These are phyloP conservation scores for Sciaenops ocellatus DNA, from an alignment of 2,797 vertebrate species.

Conservation along the genomic window DNA sequence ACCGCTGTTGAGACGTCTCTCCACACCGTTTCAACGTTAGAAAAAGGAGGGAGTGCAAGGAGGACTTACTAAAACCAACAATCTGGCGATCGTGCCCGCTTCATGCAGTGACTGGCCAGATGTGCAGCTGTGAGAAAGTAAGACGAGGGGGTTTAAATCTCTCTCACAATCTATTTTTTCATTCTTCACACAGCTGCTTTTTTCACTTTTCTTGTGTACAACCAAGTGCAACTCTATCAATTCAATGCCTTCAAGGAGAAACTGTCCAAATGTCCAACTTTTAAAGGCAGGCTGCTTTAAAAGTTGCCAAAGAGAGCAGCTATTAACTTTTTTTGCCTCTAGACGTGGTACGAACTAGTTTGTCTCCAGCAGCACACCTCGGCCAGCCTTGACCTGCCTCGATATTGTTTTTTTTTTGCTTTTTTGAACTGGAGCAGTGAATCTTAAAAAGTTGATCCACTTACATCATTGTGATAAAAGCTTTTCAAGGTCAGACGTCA, in stretches of 20 bases:
- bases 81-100: too few relatives aligned
- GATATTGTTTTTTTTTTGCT: neutral
- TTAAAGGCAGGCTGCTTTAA: neutral
- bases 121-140: neutral
- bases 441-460: slow-evolving; percentile 16
- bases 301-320: neutral
- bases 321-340: slow-evolving; percentile 2
- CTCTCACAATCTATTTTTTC: neutral
- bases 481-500: slow-evolving; percentile 10
- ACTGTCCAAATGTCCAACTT: slow-evolving; percentile 1
- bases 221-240: neutral
- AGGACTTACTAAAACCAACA: too few relatives aligned
- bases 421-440: too few relatives aligned
- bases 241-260: slow-evolving; percentile 4
- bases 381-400: neutral
- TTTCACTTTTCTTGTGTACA: neutral
- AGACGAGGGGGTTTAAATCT: neutral
- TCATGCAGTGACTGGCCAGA: neutral
- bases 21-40: neutral
- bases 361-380: neutral
- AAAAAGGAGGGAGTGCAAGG: neutral
- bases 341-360: neutral
- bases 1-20: too few relatives aligned
- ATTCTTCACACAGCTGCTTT: neutral
- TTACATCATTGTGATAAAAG: neutral